These are phyloP conservation scores for Cydia amplana DNA, from an alignment of 1,140 invertebrate genomes.

Conservation along the genomic window DNA sequence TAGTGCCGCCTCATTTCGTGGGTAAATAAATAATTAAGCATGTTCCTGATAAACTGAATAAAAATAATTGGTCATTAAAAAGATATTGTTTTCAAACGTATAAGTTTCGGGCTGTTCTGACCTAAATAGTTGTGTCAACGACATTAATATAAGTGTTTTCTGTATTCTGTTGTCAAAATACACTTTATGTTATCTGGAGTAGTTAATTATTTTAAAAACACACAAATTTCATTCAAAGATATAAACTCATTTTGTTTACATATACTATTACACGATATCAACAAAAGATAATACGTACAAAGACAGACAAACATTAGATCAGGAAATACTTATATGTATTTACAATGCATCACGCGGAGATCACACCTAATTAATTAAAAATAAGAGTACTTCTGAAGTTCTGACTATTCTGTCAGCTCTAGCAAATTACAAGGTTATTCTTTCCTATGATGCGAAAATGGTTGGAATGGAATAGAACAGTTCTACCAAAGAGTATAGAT, in stretches of 20 bases:
- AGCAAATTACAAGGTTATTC: too few relatives aligned
- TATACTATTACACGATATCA: too few relatives aligned
- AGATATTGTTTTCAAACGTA: constrained; percentile 25
- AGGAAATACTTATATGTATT: too few relatives aligned
- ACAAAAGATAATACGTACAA: too few relatives aligned
- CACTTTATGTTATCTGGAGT: constrained; percentile 3
- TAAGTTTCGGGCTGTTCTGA: background rate
- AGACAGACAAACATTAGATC: too few relatives aligned
- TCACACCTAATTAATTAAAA: too few relatives aligned
- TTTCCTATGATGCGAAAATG: too few relatives aligned
- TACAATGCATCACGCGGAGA: too few relatives aligned
- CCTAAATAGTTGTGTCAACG: constrained; percentile 25
- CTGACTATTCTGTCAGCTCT: too few relatives aligned
- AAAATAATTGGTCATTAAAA: constrained; percentile 31
- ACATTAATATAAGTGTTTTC: constrained; percentile 3
- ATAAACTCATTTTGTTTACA: too few relatives aligned
- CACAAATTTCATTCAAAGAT: too few relatives aligned
- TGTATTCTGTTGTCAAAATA: background rate
- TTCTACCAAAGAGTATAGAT: background rate
- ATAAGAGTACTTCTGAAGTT: too few relatives aligned
- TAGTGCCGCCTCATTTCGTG: constrained; percentile 11
- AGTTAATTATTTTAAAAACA: background rate
- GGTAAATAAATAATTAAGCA: constrained; percentile 27
- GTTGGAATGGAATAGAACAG: background rate
- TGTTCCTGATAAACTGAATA: constrained; percentile 14